A percentile compares a stretch with the other conserved stretches of the same genome.
phyloP scores from a whole-genome alignment of 2,797 vertebrate genomes.

The Pterois miles region DNA sequence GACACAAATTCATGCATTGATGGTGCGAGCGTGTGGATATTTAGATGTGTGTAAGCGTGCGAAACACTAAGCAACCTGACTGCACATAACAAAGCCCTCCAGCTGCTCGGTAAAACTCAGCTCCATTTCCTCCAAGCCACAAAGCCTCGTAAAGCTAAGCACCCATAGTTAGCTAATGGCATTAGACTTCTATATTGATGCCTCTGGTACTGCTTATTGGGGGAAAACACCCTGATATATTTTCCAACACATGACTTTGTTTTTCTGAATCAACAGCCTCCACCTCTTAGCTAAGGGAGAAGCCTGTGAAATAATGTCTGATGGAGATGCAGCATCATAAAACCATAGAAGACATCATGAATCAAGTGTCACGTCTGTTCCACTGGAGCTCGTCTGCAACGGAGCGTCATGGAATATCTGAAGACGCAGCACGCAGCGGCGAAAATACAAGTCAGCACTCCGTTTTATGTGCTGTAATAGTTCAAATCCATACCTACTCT shows the following conservation, averaged over 20 bases:
- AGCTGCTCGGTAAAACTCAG: constrained; percentile 70
- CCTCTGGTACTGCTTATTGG: constrained; percentile 61
- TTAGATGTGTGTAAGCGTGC: constrained; percentile 49
- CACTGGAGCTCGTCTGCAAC: constrained; percentile 2
- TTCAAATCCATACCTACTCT: constrained; percentile 25
- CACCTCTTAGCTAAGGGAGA: constrained; percentile 48
- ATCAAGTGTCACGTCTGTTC: constrained; percentile 26
- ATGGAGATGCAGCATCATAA: constrained; percentile 36
- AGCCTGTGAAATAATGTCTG: constrained; percentile 56
- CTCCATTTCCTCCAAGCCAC: constrained; percentile 75
- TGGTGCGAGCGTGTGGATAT: constrained; percentile 25
- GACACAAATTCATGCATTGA: constrained; percentile 37
- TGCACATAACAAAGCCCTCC: constrained; percentile 71
- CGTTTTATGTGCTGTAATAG: background rate
- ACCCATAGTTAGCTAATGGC: constrained; percentile 66
- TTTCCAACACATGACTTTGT: constrained; percentile 74
- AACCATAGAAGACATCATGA: constrained; percentile 28
- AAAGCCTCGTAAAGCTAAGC: constrained; percentile 76
- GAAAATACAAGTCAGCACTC: constrained; percentile 29
- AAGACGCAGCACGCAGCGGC: constrained; percentile 2
- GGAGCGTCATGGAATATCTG: constrained; percentile 40
- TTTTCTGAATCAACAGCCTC: constrained; percentile 67
- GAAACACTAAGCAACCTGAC: constrained; percentile 68
- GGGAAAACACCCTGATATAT: constrained; percentile 74
- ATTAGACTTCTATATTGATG: constrained; percentile 53